Evolutionary conservation across 2,888 invertebrate genomes (phyloP).

Genomic region (Aplocera efformata): DNA sequence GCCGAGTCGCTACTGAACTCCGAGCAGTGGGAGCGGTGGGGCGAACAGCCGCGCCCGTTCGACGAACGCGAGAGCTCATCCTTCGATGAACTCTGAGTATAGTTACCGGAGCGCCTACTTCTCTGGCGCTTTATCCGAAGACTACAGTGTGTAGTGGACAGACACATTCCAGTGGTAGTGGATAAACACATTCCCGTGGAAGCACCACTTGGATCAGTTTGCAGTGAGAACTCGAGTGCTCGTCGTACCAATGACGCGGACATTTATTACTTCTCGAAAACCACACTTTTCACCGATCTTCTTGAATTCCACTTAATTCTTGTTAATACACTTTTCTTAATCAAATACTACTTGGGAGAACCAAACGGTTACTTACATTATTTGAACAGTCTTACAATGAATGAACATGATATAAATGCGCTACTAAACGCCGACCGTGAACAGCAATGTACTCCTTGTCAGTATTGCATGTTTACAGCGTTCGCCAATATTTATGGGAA

Average conservation of each 20-base stretch:
- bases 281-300: no score
- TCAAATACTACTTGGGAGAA: no score
- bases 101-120: conserved; percentile 20
- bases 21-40: conserved; percentile 75
- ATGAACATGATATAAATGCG: conserved; percentile 3
- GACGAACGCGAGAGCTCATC: conserved; percentile 71
- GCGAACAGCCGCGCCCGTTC: conserved; percentile 63
- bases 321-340: no score
- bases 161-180: no score
- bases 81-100: conserved; percentile 71
- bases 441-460: conserved; percentile 7
- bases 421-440: conserved; percentile 1
- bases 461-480: conserved; percentile 9
- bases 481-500: conserved; percentile 4
- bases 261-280: no score
- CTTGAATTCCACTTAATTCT: no score
- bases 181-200: no score
- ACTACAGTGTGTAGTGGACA: neutral
- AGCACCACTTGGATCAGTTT: no score
- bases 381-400: no score
- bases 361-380: no score
- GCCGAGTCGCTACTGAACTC: conserved; percentile 89
- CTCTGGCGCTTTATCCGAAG: conserved; percentile 4
- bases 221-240: no score
- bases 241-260: no score